phyloP scores from a whole-genome alignment of 2,113 vertebrate genomes.

The Cavia porcellus region DNA sequence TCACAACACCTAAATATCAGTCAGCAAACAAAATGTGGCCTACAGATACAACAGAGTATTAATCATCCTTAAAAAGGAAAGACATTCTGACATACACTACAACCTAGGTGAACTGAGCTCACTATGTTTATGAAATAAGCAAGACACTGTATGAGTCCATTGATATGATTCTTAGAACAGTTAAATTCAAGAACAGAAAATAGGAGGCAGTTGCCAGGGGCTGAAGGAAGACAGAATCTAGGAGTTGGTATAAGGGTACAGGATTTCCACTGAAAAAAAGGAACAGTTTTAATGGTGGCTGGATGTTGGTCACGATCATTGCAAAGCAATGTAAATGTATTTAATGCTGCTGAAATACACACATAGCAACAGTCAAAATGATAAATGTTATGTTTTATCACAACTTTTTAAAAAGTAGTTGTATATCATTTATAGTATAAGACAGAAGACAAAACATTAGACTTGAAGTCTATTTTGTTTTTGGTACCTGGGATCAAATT shows the following conservation, averaged over 20 bases:
- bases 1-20: neutral
- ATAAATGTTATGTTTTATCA: neutral
- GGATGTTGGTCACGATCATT: neutral
- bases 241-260: neutral
- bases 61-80: neutral
- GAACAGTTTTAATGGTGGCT: neutral
- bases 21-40: neutral
- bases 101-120: neutral
- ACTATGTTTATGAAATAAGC: neutral
- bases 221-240: neutral
- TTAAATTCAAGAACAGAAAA: too few species aligned
- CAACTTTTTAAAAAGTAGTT: neutral
- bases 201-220: fast-evolving
- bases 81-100: neutral
- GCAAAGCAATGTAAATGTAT: neutral
- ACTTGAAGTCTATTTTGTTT: neutral
- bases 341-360: neutral
- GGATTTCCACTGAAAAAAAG: neutral
- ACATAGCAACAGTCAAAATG: neutral
- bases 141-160: neutral
- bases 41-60: neutral
- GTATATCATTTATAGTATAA: neutral
- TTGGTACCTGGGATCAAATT: too few species aligned
- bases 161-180: neutral
- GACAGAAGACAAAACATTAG: neutral